phyloP scores from a whole-genome alignment of 2,113 vertebrate species.

The Mormoops blainvillei region DNA sequence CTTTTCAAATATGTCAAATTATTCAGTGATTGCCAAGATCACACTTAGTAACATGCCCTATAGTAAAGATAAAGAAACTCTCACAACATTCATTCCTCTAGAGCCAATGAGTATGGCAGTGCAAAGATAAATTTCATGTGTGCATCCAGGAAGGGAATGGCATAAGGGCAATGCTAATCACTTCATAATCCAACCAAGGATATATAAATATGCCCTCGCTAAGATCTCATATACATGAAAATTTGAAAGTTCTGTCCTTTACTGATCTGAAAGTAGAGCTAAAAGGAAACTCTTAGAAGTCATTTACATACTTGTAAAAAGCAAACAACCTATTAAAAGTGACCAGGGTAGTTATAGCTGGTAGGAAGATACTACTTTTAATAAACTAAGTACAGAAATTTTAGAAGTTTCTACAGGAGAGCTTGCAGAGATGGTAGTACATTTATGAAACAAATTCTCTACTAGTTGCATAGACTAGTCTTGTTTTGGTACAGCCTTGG shows the following conservation, averaged over 20 bases:
- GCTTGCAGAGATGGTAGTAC: background rate
- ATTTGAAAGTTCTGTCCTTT: constrained; percentile 44
- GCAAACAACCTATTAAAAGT: constrained; percentile 11
- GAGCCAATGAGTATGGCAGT: constrained; percentile 57
- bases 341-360: background rate
- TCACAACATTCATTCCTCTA: constrained; percentile 55
- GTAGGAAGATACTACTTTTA: background rate
- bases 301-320: constrained; percentile 31
- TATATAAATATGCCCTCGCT: constrained; percentile 55
- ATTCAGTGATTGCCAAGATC: constrained; percentile 70
- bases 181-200: constrained; percentile 64
- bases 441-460: background rate
- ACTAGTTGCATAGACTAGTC: background rate
- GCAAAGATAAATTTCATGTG: constrained; percentile 54
- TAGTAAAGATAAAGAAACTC: constrained; percentile 70
- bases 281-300: constrained; percentile 26
- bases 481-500: background rate
- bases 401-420: background rate
- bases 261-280: background rate
- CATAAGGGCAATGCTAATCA: constrained; percentile 69
- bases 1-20: constrained; percentile 71
- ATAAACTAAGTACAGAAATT: background rate
- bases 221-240: constrained; percentile 54
- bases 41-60: constrained; percentile 63
- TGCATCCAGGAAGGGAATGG: constrained; percentile 52